Percentiles rank a stretch among this genome's conserved stretches.
These are phyloP conservation scores for Bombus superbus DNA, from an alignment of 1,140 invertebrate species.

Conservation along the genomic window DNA sequence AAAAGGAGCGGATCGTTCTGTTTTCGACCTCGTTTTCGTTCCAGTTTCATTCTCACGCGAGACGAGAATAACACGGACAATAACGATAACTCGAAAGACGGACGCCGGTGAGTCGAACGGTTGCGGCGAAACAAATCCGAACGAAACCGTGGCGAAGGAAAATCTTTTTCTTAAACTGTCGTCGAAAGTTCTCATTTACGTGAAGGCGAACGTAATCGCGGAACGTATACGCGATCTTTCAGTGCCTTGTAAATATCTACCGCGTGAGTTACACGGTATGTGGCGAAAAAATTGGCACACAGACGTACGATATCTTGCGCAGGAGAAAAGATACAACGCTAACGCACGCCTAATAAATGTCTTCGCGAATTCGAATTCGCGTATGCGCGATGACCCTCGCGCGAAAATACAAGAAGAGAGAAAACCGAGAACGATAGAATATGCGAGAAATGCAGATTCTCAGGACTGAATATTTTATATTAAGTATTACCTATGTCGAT, in stretches of 20 bases:
- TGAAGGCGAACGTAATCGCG: conserved; percentile 16
- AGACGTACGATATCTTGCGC: conserved; percentile 25
- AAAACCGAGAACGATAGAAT: conserved; percentile 52
- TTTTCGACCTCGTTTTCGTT: background rate
- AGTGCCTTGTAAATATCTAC: conserved; percentile 78
- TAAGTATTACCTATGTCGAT: conserved; percentile 74
- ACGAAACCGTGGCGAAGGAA: background rate
- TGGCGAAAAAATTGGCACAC: conserved; percentile 57
- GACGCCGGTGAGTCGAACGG: background rate
- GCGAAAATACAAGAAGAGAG: conserved; percentile 45
- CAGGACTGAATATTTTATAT: conserved; percentile 75
- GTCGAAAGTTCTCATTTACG: conserved; percentile 24
- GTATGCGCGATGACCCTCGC: conserved; percentile 51
- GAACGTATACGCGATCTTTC: conserved; percentile 65
- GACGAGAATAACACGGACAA: too few relatives aligned
- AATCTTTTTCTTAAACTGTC: background rate
- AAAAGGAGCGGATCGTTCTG: background rate
- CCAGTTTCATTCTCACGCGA: background rate
- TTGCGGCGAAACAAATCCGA: background rate
- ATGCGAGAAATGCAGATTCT: conserved; percentile 63
- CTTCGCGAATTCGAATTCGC: conserved; percentile 48
- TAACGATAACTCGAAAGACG: background rate
- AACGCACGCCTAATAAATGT: background rate
- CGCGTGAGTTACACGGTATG: conserved; percentile 63
- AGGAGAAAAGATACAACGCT: background rate